Evolutionary conservation across 2,113 vertebrate genomes (phyloP).

Genomic region (Mola mola): DNA sequence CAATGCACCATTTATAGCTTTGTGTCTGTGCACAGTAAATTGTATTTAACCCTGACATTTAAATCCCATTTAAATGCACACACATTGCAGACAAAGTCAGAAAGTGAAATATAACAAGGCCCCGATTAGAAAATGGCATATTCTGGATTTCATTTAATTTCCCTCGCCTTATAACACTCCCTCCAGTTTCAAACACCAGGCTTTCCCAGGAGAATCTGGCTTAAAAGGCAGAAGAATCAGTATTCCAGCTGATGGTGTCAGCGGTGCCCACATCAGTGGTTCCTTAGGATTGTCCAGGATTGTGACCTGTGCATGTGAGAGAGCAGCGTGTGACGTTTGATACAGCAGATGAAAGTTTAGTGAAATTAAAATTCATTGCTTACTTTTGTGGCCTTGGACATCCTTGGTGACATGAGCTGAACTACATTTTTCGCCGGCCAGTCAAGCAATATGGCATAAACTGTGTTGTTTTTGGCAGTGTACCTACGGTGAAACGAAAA

Average conservation of each 20-base stretch:
- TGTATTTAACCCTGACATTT: not conserved
- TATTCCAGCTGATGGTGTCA: constrained; percentile 64
- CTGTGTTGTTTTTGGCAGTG: constrained; percentile 53
- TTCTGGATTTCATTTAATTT: not conserved
- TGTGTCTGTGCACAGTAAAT: not conserved
- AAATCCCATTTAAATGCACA: not conserved
- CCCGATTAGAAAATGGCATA: not conserved
- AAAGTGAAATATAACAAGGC: not conserved
- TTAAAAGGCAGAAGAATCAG: constrained; percentile 73
- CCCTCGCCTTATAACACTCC: constrained; percentile 55
- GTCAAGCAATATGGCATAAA: constrained; percentile 61
- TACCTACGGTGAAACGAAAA: constrained; percentile 53
- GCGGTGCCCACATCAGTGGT: constrained; percentile 77
- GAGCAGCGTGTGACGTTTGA: not conserved
- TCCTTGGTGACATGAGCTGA: constrained; percentile 56
- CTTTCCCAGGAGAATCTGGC: constrained; percentile 51
- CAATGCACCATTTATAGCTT: too few species aligned
- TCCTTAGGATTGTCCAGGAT: constrained; percentile 77
- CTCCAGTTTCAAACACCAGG: constrained; percentile 83
- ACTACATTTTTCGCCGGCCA: constrained; percentile 32
- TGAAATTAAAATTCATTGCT: not conserved
- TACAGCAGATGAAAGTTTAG: not conserved
- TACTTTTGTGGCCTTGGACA: constrained; percentile 59
- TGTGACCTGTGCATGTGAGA: constrained; percentile 71
- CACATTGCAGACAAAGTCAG: not conserved